These are phyloP conservation scores for Tragopan temminckii DNA, from an alignment of 2,797 vertebrate genomes.

Conservation along the genomic window DNA sequence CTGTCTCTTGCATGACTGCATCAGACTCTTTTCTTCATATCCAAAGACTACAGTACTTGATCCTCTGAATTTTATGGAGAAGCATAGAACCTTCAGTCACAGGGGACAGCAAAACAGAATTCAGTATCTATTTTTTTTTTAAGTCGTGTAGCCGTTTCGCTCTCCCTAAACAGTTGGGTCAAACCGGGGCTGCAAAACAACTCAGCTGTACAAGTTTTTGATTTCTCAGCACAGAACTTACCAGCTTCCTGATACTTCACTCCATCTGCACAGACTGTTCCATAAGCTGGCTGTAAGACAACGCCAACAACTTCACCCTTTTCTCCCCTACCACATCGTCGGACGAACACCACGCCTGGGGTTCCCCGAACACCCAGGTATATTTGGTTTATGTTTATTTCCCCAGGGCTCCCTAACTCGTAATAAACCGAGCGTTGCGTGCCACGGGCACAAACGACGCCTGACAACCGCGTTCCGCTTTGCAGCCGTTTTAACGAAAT, in stretches of 20 bases:
- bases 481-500: background rate
- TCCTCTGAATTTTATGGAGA: background rate
- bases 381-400: background rate
- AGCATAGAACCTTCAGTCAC: background rate
- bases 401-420: rapidly evolving
- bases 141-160: rapidly evolving
- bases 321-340: rapidly evolving
- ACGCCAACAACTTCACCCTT: rapidly evolving
- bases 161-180: background rate
- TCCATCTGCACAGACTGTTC: background rate
- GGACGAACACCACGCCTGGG: background rate
- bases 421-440: background rate
- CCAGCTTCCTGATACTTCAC: background rate
- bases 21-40: background rate
- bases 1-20: background rate
- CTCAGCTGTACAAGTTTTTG: rapidly evolving
- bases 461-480: rapidly evolving
- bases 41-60: background rate
- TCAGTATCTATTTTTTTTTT: background rate
- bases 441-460: background rate
- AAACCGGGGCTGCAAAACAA: background rate
- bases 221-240: background rate
- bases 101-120: background rate
- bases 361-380: background rate
- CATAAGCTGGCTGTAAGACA: background rate